These are phyloP conservation scores for Peribatodes rhomboidaria DNA, from an alignment of 2,888 invertebrate species.

Conservation along the genomic window DNA sequence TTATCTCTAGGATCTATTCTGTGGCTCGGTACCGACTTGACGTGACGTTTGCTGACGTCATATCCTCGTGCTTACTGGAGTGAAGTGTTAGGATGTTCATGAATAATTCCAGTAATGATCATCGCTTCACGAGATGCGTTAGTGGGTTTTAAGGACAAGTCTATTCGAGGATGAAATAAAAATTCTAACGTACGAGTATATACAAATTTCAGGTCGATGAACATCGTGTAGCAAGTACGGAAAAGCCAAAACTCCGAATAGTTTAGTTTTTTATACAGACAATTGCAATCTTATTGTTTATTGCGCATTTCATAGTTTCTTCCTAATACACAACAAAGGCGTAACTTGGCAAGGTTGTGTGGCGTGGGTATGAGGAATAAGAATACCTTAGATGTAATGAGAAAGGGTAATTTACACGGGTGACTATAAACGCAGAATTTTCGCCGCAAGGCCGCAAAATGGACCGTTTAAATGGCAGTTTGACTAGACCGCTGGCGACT, in stretches of 20 bases:
- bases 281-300: not conserved
- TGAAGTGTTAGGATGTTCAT: constrained; percentile 27
- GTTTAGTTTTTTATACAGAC: not conserved
- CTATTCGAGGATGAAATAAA: constrained; percentile 14
- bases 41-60: constrained; percentile 31
- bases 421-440: no score
- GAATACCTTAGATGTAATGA: no score
- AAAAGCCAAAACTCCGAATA: no score
- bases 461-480: no score
- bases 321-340: constrained; percentile 7
- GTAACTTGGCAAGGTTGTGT: constrained; percentile 12
- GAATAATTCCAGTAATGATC: constrained; percentile 30
- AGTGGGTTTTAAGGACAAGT: constrained; percentile 28
- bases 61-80: constrained; percentile 29
- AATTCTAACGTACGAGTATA: no score
- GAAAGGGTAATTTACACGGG: no score
- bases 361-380: not conserved
- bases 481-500: no score
- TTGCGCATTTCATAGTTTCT: not conserved
- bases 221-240: constrained; percentile 4
- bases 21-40: constrained; percentile 6
- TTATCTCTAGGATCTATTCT: not conserved
- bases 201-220: not conserved
- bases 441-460: no score
- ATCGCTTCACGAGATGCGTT: constrained; percentile 17